Conservation (phyloP, 2,888 invertebrate genomes). For the Trichogramma dendrolimi region DNA sequence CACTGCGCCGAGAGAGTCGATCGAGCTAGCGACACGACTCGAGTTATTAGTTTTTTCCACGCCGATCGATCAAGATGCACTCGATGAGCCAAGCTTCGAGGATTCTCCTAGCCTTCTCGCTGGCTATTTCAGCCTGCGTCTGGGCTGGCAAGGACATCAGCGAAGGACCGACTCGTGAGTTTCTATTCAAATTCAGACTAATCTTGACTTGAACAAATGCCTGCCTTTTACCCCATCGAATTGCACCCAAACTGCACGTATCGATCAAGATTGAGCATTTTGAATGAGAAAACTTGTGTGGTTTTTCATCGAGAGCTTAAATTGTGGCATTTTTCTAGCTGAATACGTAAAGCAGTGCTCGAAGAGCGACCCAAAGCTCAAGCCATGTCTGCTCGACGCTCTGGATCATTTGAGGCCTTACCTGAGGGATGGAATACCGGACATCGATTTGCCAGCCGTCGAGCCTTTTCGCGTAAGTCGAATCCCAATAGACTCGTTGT, state of each 20-base stretch:
- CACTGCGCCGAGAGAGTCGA: neutral
- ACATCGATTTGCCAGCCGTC: constrained; percentile 56
- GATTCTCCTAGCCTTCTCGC: neutral
- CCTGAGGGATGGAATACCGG: constrained; percentile 54
- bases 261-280: neutral
- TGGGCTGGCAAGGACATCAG: constrained; percentile 11
- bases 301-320: no score
- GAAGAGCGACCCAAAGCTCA: constrained; percentile 54
- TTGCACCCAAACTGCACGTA: no score
- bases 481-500: neutral
- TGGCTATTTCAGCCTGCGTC: neutral
- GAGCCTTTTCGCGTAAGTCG: constrained; percentile 54
- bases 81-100: neutral
- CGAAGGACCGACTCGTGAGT: constrained; percentile 30
- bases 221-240: no score
- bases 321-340: constrained; percentile 34
- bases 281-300: neutral
- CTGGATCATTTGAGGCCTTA: constrained; percentile 53
- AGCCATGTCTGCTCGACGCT: constrained; percentile 49
- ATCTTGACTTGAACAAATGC: no score
- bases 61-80: neutral
- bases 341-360: constrained; percentile 66
- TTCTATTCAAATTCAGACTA: neutral
- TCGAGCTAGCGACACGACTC: neutral
- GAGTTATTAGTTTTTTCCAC: neutral